Conservation (phyloP, 2,113 vertebrate genomes). For the Cyanoramphus novaezelandiae region DNA sequence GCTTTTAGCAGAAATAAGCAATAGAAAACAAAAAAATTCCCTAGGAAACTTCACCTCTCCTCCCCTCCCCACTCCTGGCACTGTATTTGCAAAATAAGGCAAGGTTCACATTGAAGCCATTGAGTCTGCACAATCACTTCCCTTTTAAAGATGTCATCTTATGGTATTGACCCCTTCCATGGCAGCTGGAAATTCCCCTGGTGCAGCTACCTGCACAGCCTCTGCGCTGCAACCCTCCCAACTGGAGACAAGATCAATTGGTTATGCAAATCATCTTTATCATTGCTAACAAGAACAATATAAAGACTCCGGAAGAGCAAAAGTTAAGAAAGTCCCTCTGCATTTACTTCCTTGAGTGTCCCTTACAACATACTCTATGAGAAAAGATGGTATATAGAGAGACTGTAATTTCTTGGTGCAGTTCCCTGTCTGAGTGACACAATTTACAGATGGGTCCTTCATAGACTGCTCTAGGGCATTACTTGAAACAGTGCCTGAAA, state of each 20-base stretch:
- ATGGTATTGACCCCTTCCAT: neutral
- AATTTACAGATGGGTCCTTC: neutral
- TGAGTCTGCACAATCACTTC: slow-evolving; percentile 40
- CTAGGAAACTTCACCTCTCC: slow-evolving; percentile 30
- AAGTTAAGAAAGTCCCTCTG: neutral
- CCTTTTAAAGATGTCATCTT: slow-evolving; percentile 34
- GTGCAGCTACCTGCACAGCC: neutral
- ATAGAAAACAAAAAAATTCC: slow-evolving; percentile 1
- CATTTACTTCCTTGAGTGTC: neutral
- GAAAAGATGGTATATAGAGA: neutral
- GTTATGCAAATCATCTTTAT: neutral
- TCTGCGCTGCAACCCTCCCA: neutral
- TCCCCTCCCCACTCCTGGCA: neutral
- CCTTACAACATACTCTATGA: neutral
- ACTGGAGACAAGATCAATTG: neutral
- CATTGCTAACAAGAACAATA: neutral
- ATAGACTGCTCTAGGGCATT: neutral
- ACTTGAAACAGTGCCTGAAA: neutral
- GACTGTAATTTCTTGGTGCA: neutral
- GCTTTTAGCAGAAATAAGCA: slow-evolving; percentile 17
- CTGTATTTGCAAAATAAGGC: slow-evolving; percentile 29
- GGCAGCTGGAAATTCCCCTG: slow-evolving; percentile 4
- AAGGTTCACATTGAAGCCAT: neutral
- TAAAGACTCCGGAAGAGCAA: neutral
- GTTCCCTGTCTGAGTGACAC: neutral